Conservation (phyloP, 1,140 invertebrate species). For the Cardiocondyla obscurior region DNA sequence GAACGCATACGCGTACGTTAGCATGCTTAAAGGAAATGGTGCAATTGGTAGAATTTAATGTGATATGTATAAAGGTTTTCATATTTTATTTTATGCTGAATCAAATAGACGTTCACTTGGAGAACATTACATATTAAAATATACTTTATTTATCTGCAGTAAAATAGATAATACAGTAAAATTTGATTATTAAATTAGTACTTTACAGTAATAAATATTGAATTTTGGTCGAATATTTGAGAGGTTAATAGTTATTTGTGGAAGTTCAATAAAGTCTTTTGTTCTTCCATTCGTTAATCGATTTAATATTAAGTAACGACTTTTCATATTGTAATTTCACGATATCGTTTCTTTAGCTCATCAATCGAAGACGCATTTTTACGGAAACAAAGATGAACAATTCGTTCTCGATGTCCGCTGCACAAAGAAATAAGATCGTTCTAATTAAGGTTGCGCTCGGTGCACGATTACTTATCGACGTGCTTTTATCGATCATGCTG, state of each 20-base stretch:
- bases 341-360: slow-evolving; percentile 52
- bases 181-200: too few species aligned
- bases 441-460: slow-evolving; percentile 79
- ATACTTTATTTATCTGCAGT: too few species aligned
- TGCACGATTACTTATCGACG: slow-evolving; percentile 75
- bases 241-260: slow-evolving; percentile 43
- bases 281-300: slow-evolving; percentile 41
- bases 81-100: background rate
- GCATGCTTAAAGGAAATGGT: slow-evolving; percentile 19
- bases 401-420: background rate
- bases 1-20: slow-evolving; percentile 17
- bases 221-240: too few species aligned
- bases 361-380: slow-evolving; percentile 29
- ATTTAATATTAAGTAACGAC: slow-evolving; percentile 68
- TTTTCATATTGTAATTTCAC: slow-evolving; percentile 66
- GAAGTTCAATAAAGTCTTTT: slow-evolving; percentile 45
- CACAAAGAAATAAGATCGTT: slow-evolving; percentile 74
- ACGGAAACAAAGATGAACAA: slow-evolving; percentile 23
- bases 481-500: slow-evolving; percentile 78
- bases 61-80: too few species aligned
- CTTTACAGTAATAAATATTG: too few species aligned
- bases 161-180: too few species aligned
- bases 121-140: background rate
- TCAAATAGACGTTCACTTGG: background rate
- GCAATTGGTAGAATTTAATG: too few species aligned